Percentiles rank a stretch among this genome's conserved stretches.
phyloP scores from a whole-genome alignment of 2,113 vertebrate species.

The Sminthopsis crassicaudata region DNA sequence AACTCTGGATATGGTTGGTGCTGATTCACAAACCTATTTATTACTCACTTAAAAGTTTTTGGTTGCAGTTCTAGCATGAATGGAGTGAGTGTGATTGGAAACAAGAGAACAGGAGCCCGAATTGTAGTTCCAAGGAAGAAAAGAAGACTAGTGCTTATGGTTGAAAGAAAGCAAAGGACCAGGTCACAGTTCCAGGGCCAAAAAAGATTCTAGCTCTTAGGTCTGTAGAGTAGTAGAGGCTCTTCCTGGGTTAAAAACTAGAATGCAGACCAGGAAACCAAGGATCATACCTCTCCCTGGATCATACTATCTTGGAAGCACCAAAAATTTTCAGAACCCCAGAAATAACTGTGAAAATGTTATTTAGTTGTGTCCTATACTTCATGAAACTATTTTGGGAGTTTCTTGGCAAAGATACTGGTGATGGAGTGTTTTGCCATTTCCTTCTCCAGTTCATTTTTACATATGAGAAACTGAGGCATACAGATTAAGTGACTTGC shows the following conservation, averaged over 20 bases:
- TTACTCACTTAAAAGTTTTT: not conserved
- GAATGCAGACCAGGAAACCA: not conserved
- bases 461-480: no score
- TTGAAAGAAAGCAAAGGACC: not conserved
- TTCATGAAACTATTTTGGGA: no score
- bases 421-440: no score
- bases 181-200: not conserved
- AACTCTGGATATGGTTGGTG: not conserved
- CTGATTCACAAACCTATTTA: not conserved
- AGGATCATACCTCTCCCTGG: not conserved
- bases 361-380: no score
- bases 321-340: not conserved
- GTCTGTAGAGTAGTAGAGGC: not conserved
- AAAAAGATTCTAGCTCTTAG: not conserved
- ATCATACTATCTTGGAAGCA: not conserved
- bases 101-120: not conserved
- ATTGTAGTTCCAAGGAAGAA: not conserved
- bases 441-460: no score
- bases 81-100: not conserved
- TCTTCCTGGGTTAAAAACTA: not conserved
- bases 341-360: not conserved
- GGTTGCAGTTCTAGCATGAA: not conserved
- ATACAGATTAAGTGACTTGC: no score
- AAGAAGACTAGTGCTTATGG: not conserved
- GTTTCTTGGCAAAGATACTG: no score